Conservation (phyloP, 2,797 vertebrate genomes). For the Remorina albescens region DNA sequence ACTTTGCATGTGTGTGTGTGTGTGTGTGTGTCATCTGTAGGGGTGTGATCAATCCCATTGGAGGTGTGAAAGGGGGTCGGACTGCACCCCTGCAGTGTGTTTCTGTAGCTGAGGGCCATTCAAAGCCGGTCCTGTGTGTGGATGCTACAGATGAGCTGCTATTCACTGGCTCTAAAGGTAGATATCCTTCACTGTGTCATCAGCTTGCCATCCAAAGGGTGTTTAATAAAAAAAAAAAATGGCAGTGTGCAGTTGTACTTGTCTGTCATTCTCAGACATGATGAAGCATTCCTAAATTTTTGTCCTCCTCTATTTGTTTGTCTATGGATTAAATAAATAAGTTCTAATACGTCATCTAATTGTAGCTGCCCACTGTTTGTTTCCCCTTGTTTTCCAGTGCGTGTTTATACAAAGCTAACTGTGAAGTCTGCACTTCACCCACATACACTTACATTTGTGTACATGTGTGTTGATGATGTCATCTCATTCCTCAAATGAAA, state of each 20-base stretch:
- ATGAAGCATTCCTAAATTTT: background rate
- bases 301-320: background rate
- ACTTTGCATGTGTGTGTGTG: slow-evolving; percentile 5
- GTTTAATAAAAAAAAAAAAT: background rate
- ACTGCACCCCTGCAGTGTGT: slow-evolving; percentile 95
- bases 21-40: slow-evolving; percentile 76
- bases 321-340: background rate
- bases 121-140: slow-evolving; percentile 95
- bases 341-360: background rate
- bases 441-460: background rate
- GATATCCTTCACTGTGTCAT: background rate
- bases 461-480: background rate
- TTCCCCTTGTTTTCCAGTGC: too few species aligned
- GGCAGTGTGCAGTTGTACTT: background rate
- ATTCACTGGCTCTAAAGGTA: slow-evolving; percentile 98
- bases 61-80: slow-evolving; percentile 91
- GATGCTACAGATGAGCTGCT: slow-evolving; percentile 97
- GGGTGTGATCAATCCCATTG: slow-evolving; percentile 94
- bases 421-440: background rate
- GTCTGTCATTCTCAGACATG: background rate
- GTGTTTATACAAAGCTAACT: background rate
- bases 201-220: background rate
- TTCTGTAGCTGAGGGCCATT: slow-evolving; percentile 96
- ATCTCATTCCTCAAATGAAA: background rate
- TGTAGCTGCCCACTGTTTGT: background rate